A percentile compares a stretch with the other conserved stretches of the same genome.
phyloP scores from a whole-genome alignment of 2,797 vertebrate species.

The Urophycis tenuis region DNA sequence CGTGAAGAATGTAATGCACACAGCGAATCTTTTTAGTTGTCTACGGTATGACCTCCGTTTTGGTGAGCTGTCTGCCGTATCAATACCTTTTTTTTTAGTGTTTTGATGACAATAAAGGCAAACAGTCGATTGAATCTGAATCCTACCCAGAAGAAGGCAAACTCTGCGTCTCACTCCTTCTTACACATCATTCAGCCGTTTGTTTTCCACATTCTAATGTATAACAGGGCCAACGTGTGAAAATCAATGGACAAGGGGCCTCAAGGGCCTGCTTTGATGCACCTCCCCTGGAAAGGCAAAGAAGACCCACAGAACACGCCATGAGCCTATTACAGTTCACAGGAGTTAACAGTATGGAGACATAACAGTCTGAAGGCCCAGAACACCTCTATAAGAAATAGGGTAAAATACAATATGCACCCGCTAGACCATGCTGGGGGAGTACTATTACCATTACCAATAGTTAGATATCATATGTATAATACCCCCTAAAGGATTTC shows the following conservation, averaged over 20 bases:
- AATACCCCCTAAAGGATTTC: background rate
- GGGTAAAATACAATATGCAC: conserved; percentile 7
- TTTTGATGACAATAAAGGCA: background rate
- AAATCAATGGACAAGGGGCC: conserved; percentile 35
- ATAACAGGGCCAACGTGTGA: conserved; percentile 27
- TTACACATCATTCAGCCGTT: conserved; percentile 6
- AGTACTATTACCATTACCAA: background rate
- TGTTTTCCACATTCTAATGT: conserved; percentile 19
- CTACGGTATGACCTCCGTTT: conserved; percentile 18
- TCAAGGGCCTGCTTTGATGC: conserved; percentile 58
- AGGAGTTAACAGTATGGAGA: conserved; percentile 30
- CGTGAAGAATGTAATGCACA: conserved; percentile 20
- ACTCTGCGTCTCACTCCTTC: background rate
- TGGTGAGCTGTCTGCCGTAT: conserved; percentile 19
- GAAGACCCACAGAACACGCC: conserved; percentile 46
- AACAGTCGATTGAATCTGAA: background rate
- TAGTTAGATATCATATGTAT: no score
- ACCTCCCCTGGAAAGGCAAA: conserved; percentile 47
- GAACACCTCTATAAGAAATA: background rate
- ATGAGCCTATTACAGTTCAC: conserved; percentile 49
- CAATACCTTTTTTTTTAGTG: background rate
- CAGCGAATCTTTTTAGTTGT: conserved; percentile 27
- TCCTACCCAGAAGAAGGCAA: background rate
- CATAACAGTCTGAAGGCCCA: background rate
- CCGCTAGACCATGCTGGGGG: conserved; percentile 4